Conservation (phyloP, 2,888 invertebrate species). For the Halocaridina rubra region DNA sequence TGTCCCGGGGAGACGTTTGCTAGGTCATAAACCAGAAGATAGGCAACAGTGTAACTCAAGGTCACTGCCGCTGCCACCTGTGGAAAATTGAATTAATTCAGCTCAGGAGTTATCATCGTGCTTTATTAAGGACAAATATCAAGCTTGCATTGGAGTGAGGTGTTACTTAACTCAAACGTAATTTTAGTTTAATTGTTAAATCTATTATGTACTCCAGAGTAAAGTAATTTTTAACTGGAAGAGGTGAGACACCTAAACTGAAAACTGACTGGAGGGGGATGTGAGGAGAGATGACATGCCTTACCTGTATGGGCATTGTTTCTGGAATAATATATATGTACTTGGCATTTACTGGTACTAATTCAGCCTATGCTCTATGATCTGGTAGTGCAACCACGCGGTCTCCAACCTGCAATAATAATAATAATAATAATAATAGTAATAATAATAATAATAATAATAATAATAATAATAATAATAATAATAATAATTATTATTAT, state of each 20-base stretch:
- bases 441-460: background rate
- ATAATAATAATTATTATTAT: too few species aligned
- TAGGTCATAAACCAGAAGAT: constrained; percentile 86
- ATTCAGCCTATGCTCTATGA: constrained; percentile 87
- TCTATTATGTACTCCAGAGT: too few species aligned
- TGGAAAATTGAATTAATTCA: too few species aligned
- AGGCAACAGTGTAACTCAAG: constrained; percentile 87
- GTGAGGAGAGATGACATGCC: too few species aligned
- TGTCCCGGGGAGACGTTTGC: constrained; percentile 83
- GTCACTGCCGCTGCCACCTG: constrained; percentile 84
- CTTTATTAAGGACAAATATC: too few species aligned
- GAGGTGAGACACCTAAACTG: too few species aligned
- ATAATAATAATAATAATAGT: background rate
- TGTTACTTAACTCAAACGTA: too few species aligned
- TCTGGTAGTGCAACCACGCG: constrained; percentile 87
- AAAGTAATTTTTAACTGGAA: too few species aligned
- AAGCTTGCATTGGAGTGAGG: too few species aligned
- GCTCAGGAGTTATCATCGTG: too few species aligned
- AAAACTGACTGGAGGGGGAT: too few species aligned
- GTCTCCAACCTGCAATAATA: constrained; percentile 77
- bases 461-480: background rate
- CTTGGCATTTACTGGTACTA: constrained; percentile 83
- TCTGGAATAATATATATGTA: constrained; percentile 83
- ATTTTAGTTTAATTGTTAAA: too few species aligned
- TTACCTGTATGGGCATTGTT: constrained; percentile 76